These are phyloP conservation scores for Pangasianodon hypophthalmus DNA, from an alignment of 2,113 vertebrate species.

Conservation along the genomic window DNA sequence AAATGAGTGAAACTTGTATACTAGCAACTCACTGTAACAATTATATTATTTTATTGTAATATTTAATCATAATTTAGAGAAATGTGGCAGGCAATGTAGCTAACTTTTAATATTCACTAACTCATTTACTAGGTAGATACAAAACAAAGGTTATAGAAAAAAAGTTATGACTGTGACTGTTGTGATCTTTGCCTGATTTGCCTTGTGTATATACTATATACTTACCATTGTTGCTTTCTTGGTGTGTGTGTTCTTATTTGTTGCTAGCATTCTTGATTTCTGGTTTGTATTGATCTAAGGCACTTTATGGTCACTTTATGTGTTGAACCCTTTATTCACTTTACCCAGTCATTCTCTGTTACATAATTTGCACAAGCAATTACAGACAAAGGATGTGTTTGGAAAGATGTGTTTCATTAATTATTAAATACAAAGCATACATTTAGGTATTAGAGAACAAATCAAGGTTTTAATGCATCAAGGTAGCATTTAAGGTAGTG, in stretches of 20 bases:
- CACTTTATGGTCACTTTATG: background rate
- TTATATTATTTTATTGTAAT: background rate
- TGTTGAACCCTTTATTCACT: too few relatives aligned
- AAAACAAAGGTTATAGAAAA: background rate
- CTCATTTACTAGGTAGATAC: background rate
- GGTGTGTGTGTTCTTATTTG: background rate
- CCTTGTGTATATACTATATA: background rate
- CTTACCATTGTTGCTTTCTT: background rate
- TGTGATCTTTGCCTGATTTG: background rate
- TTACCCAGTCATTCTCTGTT: too few relatives aligned
- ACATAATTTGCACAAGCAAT: too few relatives aligned
- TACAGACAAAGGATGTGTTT: too few relatives aligned
- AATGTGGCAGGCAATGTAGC: background rate
- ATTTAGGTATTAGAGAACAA: background rate
- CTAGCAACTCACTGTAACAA: background rate
- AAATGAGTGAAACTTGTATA: background rate
- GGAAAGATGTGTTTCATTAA: too few relatives aligned
- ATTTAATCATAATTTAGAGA: background rate
- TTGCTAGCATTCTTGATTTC: too few relatives aligned
- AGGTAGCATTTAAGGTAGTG: background rate
- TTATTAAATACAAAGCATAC: background rate
- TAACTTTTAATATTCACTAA: background rate
- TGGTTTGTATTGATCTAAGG: background rate
- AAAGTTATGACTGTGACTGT: background rate
- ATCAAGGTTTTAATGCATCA: background rate